These are phyloP conservation scores for Heliangelus exortis DNA, from an alignment of 2,797 vertebrate genomes.

Conservation along the genomic window DNA sequence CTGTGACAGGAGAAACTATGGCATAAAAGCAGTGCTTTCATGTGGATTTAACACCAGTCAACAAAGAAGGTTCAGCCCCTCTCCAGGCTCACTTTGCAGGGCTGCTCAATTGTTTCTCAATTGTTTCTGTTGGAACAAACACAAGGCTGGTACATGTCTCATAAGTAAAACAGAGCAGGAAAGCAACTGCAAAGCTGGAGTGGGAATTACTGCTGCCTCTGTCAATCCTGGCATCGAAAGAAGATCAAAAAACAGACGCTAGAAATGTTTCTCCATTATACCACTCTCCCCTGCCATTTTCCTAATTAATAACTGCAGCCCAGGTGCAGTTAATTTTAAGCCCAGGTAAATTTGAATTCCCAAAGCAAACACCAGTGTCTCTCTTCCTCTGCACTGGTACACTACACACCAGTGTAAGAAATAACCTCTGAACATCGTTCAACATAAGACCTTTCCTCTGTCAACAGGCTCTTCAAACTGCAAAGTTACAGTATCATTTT, in stretches of 20 bases:
- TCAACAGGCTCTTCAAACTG: slow-evolving; percentile 20
- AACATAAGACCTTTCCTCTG: neutral
- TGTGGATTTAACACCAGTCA: rapidly evolving
- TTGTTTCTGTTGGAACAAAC: neutral
- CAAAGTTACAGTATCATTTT: slow-evolving; percentile 65
- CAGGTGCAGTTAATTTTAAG: neutral
- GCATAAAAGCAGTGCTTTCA: neutral
- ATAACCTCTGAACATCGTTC: neutral
- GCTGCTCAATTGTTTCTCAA: neutral
- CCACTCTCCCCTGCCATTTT: neutral
- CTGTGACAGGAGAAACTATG: neutral
- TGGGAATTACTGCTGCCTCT: neutral
- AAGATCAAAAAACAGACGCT: neutral
- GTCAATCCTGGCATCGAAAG: neutral
- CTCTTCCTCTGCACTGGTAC: neutral
- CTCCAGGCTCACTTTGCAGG: neutral
- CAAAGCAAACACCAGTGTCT: neutral
- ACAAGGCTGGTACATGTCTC: neutral
- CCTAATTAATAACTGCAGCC: neutral
- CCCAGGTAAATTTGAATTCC: neutral
- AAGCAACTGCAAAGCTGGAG: neutral
- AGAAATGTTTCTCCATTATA: neutral
- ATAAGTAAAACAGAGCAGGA: neutral
- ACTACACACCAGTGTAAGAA: neutral
- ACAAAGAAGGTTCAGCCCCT: neutral